Conservation (phyloP, 2,113 vertebrate genomes). For the Dolichotis patagonum region DNA sequence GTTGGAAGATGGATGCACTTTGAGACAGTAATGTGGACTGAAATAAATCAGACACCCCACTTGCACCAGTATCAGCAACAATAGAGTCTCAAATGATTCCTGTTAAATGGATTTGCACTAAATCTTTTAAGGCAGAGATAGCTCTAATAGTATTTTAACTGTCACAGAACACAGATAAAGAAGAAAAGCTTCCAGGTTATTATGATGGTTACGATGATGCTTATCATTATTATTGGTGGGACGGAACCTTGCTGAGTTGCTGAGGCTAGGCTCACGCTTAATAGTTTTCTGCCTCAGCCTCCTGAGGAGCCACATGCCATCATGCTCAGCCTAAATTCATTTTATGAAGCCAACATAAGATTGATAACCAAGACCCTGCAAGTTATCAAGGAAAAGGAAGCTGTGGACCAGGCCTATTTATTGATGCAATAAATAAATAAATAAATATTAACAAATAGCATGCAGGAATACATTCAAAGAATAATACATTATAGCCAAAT, state of each 20-base stretch:
- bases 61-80: neutral
- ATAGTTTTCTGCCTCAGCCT: neutral
- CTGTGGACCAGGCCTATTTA: neutral
- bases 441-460: neutral
- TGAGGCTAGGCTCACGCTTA: neutral
- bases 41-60: too few species aligned
- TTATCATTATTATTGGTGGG: too few species aligned
- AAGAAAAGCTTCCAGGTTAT: neutral
- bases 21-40: too few species aligned
- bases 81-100: neutral
- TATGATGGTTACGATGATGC: too few species aligned
- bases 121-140: neutral
- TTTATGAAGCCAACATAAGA: neutral
- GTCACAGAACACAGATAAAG: neutral
- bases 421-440: neutral
- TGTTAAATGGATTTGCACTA: neutral
- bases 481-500: neutral
- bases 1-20: neutral
- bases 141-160: slow-evolving; percentile 4
- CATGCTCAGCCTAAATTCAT: neutral
- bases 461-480: neutral
- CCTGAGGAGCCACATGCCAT: neutral
- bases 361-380: neutral
- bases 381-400: neutral
- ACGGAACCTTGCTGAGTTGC: too few species aligned